Evolutionary conservation across 2,797 vertebrate species (phyloP).

Genomic region (Holocentrus rufus): DNA sequence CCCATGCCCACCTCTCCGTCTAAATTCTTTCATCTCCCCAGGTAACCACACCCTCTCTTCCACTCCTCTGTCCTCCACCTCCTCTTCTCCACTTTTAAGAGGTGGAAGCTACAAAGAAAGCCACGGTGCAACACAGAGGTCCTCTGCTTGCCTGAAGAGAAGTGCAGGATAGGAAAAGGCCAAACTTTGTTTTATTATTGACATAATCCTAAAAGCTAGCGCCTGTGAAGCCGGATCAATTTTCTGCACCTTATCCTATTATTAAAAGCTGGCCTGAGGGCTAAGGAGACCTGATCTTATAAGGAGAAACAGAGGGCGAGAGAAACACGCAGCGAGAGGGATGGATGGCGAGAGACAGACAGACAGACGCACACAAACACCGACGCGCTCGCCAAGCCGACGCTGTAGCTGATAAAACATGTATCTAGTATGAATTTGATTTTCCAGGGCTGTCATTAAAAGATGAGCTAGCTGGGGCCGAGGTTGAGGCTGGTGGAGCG

Average conservation of each 20-base stretch:
- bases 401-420: constrained; percentile 69
- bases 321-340: constrained; percentile 46
- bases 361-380: constrained; percentile 45
- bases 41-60: constrained; percentile 71
- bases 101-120: constrained; percentile 63
- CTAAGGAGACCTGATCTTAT: constrained; percentile 63
- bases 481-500: constrained; percentile 70
- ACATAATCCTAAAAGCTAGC: constrained; percentile 78
- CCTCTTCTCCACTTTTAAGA: constrained; percentile 55
- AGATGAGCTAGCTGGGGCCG: constrained; percentile 78
- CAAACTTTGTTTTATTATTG: constrained; percentile 80
- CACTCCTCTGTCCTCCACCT: constrained; percentile 35
- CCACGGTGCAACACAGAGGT: constrained; percentile 63
- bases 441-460: constrained; percentile 86
- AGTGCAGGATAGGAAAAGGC: constrained; percentile 69
- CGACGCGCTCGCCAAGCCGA: constrained; percentile 44
- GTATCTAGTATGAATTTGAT: constrained; percentile 81
- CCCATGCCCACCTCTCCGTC: constrained; percentile 30
- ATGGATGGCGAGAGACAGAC: constrained; percentile 21
- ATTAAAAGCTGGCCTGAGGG: constrained; percentile 81
- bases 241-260: constrained; percentile 82
- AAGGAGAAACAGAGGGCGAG: constrained; percentile 57
- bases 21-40: constrained; percentile 64
- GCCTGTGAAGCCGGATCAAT: constrained; percentile 80
- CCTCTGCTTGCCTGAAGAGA: constrained; percentile 73